phyloP scores from a whole-genome alignment of 2,888 invertebrate species.

The Aleiodes testaceus region DNA sequence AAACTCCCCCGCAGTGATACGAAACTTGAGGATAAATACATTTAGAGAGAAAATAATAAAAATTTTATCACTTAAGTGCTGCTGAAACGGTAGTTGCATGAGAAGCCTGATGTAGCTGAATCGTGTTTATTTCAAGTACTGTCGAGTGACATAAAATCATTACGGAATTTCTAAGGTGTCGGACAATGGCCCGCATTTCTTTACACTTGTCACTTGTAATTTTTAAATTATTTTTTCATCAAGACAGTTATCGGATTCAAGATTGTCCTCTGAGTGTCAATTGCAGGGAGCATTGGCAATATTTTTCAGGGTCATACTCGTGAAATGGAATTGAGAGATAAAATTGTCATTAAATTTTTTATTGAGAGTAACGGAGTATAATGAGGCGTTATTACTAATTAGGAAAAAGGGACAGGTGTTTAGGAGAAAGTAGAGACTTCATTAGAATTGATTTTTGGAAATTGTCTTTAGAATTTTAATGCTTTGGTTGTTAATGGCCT shows the following conservation, averaged over 20 bases:
- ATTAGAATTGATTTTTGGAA: too few relatives aligned
- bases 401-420: background rate
- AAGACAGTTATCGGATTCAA: background rate
- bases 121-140: slow-evolving; percentile 50
- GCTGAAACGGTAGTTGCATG: background rate
- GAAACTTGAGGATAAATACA: background rate
- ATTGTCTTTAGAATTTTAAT: too few relatives aligned
- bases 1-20: slow-evolving; percentile 13
- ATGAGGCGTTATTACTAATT: background rate
- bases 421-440: background rate
- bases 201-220: slow-evolving; percentile 12
- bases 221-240: background rate
- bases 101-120: slow-evolving; percentile 19
- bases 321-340: background rate
- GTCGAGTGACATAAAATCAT: slow-evolving; percentile 63
- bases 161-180: slow-evolving; percentile 69
- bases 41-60: slow-evolving; percentile 11
- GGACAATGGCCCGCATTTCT: slow-evolving; percentile 61
- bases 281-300: slow-evolving; percentile 14
- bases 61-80: slow-evolving; percentile 24
- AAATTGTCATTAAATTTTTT: background rate
- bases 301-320: slow-evolving; percentile 22
- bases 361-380: too few relatives aligned
- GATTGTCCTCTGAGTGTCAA: slow-evolving; percentile 5
- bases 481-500: too few relatives aligned